phyloP scores from a whole-genome alignment of 2,888 invertebrate genomes.

The Clanis bilineata region DNA sequence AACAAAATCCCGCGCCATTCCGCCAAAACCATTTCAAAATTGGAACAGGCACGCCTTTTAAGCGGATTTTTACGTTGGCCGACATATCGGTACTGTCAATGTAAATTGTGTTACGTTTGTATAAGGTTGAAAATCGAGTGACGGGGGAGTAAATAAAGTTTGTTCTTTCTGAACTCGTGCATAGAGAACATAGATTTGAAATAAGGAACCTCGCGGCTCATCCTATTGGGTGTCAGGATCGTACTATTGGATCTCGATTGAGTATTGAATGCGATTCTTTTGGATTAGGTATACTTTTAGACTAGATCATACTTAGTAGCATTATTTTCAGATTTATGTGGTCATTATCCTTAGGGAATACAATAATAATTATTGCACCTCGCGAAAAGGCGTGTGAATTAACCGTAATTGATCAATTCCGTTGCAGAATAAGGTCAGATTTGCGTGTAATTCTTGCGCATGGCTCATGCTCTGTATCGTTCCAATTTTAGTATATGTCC shows the following conservation, averaged over 20 bases:
- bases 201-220: slow-evolving; percentile 47
- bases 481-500: no score
- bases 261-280: background rate
- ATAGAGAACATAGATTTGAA: slow-evolving; percentile 68
- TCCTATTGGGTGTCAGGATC: slow-evolving; percentile 14
- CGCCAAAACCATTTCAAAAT: slow-evolving; percentile 71
- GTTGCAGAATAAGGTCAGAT: no score
- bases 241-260: slow-evolving; percentile 4
- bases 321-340: no score
- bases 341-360: no score
- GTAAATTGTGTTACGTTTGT: slow-evolving; percentile 18
- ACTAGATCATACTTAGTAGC: no score
- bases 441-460: no score
- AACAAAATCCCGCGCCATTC: slow-evolving; percentile 48
- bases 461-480: no score
- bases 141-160: slow-evolving; percentile 2
- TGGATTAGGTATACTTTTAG: no score
- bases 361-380: no score
- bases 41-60: slow-evolving; percentile 64
- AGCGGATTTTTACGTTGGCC: slow-evolving; percentile 61
- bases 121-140: slow-evolving; percentile 34
- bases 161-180: slow-evolving; percentile 48
- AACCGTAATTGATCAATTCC: no score
- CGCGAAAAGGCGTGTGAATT: no score
- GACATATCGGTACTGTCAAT: slow-evolving; percentile 26